phyloP scores from a whole-genome alignment of 1,140 invertebrate genomes.

The Temnothorax longispinosus region DNA sequence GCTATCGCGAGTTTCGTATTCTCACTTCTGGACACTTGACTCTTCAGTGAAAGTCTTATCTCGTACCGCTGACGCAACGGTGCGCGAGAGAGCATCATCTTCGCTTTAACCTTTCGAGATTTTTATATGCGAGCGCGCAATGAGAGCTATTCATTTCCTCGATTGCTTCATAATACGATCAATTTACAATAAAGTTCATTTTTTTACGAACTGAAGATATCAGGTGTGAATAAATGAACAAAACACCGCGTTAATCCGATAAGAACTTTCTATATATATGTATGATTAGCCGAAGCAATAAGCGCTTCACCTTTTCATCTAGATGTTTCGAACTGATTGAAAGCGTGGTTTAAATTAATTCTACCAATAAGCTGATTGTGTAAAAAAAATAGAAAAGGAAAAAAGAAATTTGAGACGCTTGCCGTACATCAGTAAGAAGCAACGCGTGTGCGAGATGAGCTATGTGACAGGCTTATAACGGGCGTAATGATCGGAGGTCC shows the following conservation, averaged over 20 bases:
- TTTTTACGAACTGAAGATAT: not conserved
- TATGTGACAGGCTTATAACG: conserved; percentile 72
- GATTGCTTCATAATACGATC: conserved; percentile 36
- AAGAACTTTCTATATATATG: not conserved
- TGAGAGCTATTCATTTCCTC: conserved; percentile 5
- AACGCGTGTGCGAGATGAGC: conserved; percentile 59
- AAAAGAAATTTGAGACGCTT: not conserved
- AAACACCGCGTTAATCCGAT: not conserved
- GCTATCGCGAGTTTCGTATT: conserved; percentile 24
- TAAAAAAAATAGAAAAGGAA: conserved; percentile 43
- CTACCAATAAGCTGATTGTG: conserved; percentile 15
- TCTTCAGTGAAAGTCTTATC: conserved; percentile 80
- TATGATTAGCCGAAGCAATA: not conserved
- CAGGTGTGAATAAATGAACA: not conserved
- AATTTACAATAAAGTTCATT: not conserved
- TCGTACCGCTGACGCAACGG: conserved; percentile 75
- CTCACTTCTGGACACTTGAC: not conserved
- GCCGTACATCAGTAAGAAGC: not conserved
- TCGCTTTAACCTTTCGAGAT: conserved; percentile 78
- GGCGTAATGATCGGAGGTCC: conserved; percentile 65
- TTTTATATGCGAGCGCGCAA: not conserved
- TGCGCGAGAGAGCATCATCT: conserved; percentile 70
- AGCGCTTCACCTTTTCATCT: not conserved
- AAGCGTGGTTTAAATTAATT: conserved; percentile 7
- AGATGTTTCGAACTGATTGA: not conserved